Evolutionary conservation across 2,113 vertebrate genomes (phyloP).

Genomic region (Nibea coibor): DNA sequence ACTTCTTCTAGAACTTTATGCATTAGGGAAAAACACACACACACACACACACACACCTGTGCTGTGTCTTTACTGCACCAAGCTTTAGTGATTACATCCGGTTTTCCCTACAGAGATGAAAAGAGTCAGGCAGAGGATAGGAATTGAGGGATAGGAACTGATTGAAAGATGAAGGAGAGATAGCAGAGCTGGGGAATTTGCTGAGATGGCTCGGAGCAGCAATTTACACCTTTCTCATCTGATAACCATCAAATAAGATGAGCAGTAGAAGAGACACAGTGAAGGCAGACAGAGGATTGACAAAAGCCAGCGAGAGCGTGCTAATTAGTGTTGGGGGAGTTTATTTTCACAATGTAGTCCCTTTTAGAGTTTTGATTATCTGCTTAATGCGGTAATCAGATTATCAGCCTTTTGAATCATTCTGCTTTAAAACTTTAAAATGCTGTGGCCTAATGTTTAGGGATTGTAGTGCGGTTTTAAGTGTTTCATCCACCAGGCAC

Average conservation of each 20-base stretch:
- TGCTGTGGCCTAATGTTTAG: not conserved
- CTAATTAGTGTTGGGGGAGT: slow-evolving; percentile 64
- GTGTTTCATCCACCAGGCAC: too few relatives aligned
- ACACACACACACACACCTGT: slow-evolving; percentile 24
- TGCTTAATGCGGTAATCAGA: slow-evolving; percentile 17
- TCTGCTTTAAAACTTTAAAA: not conserved
- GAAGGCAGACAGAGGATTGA: slow-evolving; percentile 49
- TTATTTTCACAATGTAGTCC: slow-evolving; percentile 35
- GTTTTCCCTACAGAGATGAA: slow-evolving; percentile 46
- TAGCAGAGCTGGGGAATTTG: slow-evolving; percentile 54
- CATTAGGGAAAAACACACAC: slow-evolving; percentile 31
- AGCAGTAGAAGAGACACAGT: slow-evolving; percentile 34
- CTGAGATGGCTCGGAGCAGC: slow-evolving; percentile 63
- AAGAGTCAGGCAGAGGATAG: slow-evolving; percentile 35
- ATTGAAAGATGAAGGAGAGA: slow-evolving; percentile 58
- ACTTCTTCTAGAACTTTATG: slow-evolving; percentile 40
- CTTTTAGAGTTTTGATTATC: slow-evolving; percentile 34
- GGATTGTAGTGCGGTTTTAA: too few relatives aligned
- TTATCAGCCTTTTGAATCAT: slow-evolving; percentile 7
- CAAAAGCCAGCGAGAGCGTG: slow-evolving; percentile 43
- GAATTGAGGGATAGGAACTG: slow-evolving; percentile 30
- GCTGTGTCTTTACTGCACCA: slow-evolving; percentile 17
- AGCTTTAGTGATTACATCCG: slow-evolving; percentile 37
- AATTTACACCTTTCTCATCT: slow-evolving; percentile 77
- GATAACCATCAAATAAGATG: slow-evolving; percentile 70